Evolutionary conservation across 2,888 invertebrate species (phyloP), one percentile per base, ranked within the genome.

Genomic region (Horisme vitalbata): DNA sequence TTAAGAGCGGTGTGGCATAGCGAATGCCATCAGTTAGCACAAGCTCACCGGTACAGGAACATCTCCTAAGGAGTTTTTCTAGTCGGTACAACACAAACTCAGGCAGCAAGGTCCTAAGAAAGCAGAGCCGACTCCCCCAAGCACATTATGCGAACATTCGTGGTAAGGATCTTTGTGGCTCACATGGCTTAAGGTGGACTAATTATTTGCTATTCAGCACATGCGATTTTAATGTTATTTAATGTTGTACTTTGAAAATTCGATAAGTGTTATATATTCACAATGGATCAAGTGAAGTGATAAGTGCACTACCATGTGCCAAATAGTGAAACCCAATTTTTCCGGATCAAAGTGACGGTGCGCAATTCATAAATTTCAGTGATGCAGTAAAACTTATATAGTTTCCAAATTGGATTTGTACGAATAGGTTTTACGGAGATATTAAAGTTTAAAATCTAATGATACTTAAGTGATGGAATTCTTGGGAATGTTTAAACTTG

Each of bases 21-120:
- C 77, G 83, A 88, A 86, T 87, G 82, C 84, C 88, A 89, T 89
- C 88, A 89, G 88, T 89, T 79, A 85, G 79, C 83, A 79, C 76
- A 53, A 79, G 78, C 80, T 73, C 80, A 68, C 80, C 70, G 78
- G 62, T 70, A 74, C 75, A 79, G 72, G 81, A 83, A 79, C 87
- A 87, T 86, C 87, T 85, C 83, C 71, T 63, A 66, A 63, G 76
- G 71, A 72, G 64, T 73, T 76, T 70, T 74, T 76, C 68, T 63
- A 65, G 67, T 62, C 58, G 59, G 71, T 71, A 34, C 37, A 54
- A 46, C 38, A 53, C 55, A 63, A 58, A 51, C 54, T 47, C 56
- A 41, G 48, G 59, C 60, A 73, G 70, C 71, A 68, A 77, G 75
- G 71, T 71, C 61, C 68, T 63, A 55, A 61, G 50, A 62, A 55